Evolutionary conservation across 2,113 vertebrate genomes (phyloP).

Genomic region (Silurus meridionalis): DNA sequence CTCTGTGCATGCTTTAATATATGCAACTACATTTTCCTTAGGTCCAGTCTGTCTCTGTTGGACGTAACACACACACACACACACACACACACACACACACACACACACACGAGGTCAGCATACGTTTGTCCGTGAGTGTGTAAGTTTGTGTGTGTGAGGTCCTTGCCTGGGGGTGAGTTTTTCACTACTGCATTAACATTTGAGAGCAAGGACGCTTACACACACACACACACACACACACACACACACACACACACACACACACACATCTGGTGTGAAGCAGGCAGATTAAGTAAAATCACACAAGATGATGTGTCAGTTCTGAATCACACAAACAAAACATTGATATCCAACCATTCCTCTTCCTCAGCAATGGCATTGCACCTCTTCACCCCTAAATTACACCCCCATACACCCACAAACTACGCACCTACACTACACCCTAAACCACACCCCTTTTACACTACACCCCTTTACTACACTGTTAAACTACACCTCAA

Average conservation of each 20-base stretch:
- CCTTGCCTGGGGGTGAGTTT: constrained; percentile 38
- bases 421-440: too few relatives aligned
- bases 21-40: constrained; percentile 4
- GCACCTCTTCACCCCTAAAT: background rate
- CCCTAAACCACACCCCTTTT: too few relatives aligned
- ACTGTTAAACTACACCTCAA: too few relatives aligned
- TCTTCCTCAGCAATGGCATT: constrained; percentile 26
- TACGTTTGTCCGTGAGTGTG: background rate
- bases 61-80: background rate
- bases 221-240: constrained; percentile 14
- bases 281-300: constrained; percentile 32
- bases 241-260: background rate
- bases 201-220: constrained; percentile 52
- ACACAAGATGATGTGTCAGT: constrained; percentile 40
- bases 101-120: background rate
- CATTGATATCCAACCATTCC: constrained; percentile 27
- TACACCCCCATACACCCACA: too few relatives aligned
- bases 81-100: background rate
- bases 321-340: constrained; percentile 29
- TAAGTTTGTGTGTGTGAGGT: constrained; percentile 13
- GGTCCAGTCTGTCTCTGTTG: background rate
- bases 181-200: constrained; percentile 53
- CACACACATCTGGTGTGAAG: constrained; percentile 43
- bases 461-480: too few relatives aligned
- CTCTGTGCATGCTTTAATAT: background rate